These are phyloP conservation scores for Parauchenoglanis ngamensis DNA, from an alignment of 2,797 vertebrate species.

Conservation along the genomic window DNA sequence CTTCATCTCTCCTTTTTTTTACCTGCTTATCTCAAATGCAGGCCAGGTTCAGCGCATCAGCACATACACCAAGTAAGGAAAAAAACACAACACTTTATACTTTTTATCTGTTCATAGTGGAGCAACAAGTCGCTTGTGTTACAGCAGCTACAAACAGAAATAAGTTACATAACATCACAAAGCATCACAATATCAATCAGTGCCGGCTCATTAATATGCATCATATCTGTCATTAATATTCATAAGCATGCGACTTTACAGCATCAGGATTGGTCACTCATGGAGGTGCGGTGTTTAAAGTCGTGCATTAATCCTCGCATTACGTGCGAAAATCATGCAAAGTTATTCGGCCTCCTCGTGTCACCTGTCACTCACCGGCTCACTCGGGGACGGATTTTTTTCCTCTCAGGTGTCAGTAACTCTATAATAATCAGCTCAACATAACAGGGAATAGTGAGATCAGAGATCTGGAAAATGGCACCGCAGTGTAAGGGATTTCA, in stretches of 20 bases:
- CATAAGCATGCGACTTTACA: not conserved
- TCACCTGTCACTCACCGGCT: conserved; percentile 3
- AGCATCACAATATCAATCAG: not conserved
- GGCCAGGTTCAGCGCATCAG: not conserved
- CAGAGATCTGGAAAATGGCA: not conserved
- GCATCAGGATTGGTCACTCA: not conserved
- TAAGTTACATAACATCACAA: not conserved
- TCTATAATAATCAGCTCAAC: not conserved
- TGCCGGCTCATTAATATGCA: not conserved
- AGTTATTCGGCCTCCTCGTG: conserved; percentile 2
- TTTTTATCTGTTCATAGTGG: not conserved
- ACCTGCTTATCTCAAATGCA: not conserved
- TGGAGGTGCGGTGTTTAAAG: not conserved
- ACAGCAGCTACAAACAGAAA: not conserved
- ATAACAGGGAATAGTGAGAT: not conserved
- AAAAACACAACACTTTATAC: not conserved
- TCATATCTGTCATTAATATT: not conserved
- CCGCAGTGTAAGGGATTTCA: not conserved
- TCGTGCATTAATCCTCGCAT: not conserved
- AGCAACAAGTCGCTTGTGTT: not conserved
- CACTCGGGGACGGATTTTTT: not conserved
- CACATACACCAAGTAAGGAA: too few species aligned
- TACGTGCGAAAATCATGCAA: not conserved
- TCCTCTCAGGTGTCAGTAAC: not conserved
- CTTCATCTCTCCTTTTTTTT: too few species aligned